Conservation (phyloP, 2,797 vertebrate species). For the Macrochelys suwanniensis region DNA sequence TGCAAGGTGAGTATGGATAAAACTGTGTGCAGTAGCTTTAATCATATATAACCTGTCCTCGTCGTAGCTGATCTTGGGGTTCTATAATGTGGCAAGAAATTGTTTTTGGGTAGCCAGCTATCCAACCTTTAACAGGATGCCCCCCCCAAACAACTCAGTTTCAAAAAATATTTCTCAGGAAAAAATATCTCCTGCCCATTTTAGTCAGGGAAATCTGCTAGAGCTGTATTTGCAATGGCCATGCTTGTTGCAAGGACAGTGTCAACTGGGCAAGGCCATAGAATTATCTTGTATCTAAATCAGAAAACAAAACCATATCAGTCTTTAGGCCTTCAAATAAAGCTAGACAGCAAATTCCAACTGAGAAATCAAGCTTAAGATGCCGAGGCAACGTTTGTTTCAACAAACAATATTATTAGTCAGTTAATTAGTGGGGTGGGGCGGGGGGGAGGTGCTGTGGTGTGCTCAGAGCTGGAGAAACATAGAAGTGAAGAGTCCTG, state of each 20-base stretch:
- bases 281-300: not conserved
- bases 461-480: not conserved
- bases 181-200: not conserved
- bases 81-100: not conserved
- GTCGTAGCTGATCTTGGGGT: not conserved
- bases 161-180: not conserved
- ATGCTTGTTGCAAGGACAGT: not conserved
- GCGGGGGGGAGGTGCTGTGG: not conserved
- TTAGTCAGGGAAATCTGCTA: not conserved
- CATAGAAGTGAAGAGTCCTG: not conserved
- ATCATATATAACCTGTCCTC: not conserved
- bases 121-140: not conserved
- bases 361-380: not conserved
- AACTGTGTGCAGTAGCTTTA: not conserved
- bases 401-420: not conserved
- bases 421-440: not conserved
- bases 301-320: not conserved
- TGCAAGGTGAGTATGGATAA: not conserved
- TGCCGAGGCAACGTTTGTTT: not conserved
- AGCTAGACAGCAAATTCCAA: constrained; percentile 15
- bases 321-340: not conserved
- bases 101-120: not conserved
- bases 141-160: not conserved
- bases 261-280: not conserved
- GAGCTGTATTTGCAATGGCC: not conserved